Conservation (phyloP, 1,140 invertebrate species). For the Babylonia areolata region DNA sequence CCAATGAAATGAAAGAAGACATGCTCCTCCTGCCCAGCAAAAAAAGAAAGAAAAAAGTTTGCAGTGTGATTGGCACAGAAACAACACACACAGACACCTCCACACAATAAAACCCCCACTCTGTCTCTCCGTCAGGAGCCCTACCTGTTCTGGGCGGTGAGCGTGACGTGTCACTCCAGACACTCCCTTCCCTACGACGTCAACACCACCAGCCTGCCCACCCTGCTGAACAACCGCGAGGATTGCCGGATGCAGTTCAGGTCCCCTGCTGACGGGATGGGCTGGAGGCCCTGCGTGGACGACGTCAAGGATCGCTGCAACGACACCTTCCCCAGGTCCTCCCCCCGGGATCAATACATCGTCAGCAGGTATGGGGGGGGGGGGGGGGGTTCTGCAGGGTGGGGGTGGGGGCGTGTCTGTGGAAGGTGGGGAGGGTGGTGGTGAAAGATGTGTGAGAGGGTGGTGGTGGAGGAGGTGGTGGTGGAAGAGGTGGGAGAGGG, state of each 20-base stretch:
- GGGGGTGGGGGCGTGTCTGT: too few relatives aligned
- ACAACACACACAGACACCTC: background rate
- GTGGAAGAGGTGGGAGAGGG: too few relatives aligned
- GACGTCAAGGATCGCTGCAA: background rate
- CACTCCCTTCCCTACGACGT: background rate
- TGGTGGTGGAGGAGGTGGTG: too few relatives aligned
- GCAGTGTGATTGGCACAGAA: too few relatives aligned
- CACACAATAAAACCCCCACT: background rate
- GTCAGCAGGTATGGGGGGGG: background rate
- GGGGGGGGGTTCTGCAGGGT: too few relatives aligned
- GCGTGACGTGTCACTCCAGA: background rate
- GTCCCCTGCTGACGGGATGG: background rate
- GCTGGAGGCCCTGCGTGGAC: conserved; percentile 8
- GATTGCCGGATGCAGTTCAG: background rate
- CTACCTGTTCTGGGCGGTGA: conserved; percentile 15
- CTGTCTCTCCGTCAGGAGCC: conserved; percentile 6
- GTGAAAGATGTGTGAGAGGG: too few relatives aligned
- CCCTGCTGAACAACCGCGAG: background rate
- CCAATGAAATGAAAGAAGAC: too few relatives aligned
- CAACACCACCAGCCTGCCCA: background rate
- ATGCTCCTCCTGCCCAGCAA: too few relatives aligned
- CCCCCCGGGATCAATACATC: background rate
- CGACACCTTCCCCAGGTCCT: background rate
- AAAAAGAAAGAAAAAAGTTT: too few relatives aligned
- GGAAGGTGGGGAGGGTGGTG: too few relatives aligned